These are phyloP conservation scores for Chelonoidis abingdonii DNA, from an alignment of 2,113 vertebrate species.

Conservation along the genomic window DNA sequence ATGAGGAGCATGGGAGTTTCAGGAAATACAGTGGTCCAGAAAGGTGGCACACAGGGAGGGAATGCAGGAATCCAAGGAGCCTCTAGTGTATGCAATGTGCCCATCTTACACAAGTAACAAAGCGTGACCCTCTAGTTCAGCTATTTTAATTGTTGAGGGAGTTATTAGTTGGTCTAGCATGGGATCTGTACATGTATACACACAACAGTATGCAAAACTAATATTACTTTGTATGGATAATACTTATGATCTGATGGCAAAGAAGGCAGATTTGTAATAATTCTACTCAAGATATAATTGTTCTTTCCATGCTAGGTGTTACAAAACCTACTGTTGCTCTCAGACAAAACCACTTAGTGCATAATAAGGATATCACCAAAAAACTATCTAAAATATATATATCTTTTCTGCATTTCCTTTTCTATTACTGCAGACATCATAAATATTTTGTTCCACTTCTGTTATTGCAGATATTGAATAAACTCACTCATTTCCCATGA, in stretches of 20 bases:
- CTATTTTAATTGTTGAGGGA: neutral
- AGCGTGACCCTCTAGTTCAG: neutral
- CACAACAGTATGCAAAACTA: neutral
- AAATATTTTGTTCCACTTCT: neutral
- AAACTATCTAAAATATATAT: constrained; percentile 29
- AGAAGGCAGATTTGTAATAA: constrained; percentile 9
- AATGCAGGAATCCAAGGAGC: neutral
- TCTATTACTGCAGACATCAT: neutral
- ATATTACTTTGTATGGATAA: constrained; percentile 8
- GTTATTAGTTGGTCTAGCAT: neutral
- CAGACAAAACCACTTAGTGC: neutral
- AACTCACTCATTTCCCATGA: constrained; percentile 4
- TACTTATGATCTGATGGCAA: neutral
- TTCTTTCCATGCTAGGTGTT: neutral
- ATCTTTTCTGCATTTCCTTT: neutral
- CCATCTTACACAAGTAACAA: too few species aligned
- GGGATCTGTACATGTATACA: neutral
- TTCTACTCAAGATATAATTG: neutral
- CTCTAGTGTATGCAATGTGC: too few species aligned
- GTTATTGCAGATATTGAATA: neutral
- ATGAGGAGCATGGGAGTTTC: neutral
- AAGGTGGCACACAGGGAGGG: neutral
- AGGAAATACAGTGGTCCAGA: neutral
- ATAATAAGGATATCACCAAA: neutral
- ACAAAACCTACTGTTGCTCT: neutral